These are phyloP conservation scores for Cantharis rufa DNA, from an alignment of 2,888 invertebrate species.

Conservation along the genomic window DNA sequence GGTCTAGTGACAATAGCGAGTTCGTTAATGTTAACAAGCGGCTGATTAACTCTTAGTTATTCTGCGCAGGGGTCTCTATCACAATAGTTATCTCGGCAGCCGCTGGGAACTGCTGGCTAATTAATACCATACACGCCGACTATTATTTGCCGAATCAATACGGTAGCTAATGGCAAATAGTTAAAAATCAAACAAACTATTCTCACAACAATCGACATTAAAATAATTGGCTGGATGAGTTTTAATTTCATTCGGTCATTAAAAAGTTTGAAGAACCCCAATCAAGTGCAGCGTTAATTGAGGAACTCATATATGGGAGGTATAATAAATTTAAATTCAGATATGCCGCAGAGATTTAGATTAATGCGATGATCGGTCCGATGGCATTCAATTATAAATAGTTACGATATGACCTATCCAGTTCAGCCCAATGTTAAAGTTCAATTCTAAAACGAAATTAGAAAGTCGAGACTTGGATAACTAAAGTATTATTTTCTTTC, in stretches of 20 bases:
- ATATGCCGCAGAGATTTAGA: neutral
- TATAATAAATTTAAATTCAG: neutral
- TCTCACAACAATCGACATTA: neutral
- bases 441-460: neutral
- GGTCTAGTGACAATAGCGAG: constrained; percentile 48
- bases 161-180: constrained; percentile 31
- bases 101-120: constrained; percentile 36
- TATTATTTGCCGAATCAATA: constrained; percentile 37
- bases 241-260: too few species aligned
- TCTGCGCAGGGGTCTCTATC: constrained; percentile 36
- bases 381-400: neutral
- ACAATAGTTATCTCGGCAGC: constrained; percentile 35
- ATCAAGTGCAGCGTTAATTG: neutral
- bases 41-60: constrained; percentile 51
- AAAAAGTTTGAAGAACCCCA: neutral
- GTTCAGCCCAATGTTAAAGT: too few species aligned
- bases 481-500: neutral
- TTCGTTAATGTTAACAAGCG: constrained; percentile 55
- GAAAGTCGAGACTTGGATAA: neutral
- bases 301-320: neutral
- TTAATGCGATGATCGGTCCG: neutral
- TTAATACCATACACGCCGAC: constrained; percentile 37
- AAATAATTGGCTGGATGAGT: neutral
- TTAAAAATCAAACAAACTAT: constrained; percentile 12
- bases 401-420: neutral